These are phyloP conservation scores for Petrolisthes manimaculis DNA, from an alignment of 2,888 invertebrate species.

Conservation along the genomic window DNA sequence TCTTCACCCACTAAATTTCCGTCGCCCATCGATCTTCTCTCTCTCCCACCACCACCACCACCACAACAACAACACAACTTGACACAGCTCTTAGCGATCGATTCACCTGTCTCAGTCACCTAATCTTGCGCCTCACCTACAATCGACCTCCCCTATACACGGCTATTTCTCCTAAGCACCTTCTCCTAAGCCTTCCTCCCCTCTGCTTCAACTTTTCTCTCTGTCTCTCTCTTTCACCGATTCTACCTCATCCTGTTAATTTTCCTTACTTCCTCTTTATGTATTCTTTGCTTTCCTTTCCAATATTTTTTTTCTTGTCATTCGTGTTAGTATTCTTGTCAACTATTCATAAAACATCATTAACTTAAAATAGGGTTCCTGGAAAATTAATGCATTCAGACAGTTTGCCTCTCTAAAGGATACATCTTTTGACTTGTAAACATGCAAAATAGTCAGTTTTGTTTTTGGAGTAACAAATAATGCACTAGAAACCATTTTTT, in stretches of 20 bases:
- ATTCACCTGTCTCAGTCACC: slow-evolving; percentile 13
- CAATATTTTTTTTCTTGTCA: neutral
- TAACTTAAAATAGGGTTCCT: no score
- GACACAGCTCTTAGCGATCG: slow-evolving; percentile 15
- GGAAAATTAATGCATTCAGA: no score
- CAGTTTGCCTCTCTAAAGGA: no score
- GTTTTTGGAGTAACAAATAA: no score
- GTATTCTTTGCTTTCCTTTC: neutral
- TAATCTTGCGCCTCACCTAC: neutral
- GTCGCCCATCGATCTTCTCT: neutral
- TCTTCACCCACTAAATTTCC: neutral
- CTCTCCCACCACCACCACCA: neutral
- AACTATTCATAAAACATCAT: no score
- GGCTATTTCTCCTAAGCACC: neutral
- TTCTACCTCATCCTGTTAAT: neutral
- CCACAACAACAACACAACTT: slow-evolving; percentile 1
- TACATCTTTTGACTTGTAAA: no score
- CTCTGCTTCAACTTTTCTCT: neutral
- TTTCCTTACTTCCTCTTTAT: neutral
- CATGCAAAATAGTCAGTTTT: no score
- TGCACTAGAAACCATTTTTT: no score
- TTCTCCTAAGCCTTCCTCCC: neutral
- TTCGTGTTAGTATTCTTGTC: no score
- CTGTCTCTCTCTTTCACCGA: neutral
- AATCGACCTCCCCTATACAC: neutral